These are phyloP conservation scores for Malthinus seriepunctatus DNA, from an alignment of 2,888 invertebrate species.

Conservation along the genomic window DNA sequence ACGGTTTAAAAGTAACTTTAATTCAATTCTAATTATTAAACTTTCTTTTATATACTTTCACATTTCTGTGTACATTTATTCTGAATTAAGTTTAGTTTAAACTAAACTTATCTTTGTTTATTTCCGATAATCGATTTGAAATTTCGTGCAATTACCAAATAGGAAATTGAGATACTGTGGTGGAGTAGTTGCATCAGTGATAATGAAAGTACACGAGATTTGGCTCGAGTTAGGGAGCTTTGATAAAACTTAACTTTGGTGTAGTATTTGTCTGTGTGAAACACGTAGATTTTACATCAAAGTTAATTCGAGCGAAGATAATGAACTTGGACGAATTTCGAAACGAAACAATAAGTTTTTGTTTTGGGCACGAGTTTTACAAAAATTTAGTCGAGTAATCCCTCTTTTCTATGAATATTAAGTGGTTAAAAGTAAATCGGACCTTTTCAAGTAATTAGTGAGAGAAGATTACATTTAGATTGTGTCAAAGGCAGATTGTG, in stretches of 20 bases:
- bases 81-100: not conserved
- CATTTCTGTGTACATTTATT: not conserved
- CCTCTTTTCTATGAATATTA: slow-evolving; percentile 30
- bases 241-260: slow-evolving; percentile 22
- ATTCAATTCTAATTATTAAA: not conserved
- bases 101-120: not conserved
- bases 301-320: slow-evolving; percentile 27
- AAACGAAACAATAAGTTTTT: slow-evolving; percentile 7
- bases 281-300: slow-evolving; percentile 23
- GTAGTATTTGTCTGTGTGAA: slow-evolving; percentile 12
- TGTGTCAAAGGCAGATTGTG: slow-evolving; percentile 36
- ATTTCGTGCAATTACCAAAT: not conserved
- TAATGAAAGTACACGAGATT: slow-evolving; percentile 28
- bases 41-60: not conserved
- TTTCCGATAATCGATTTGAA: not conserved
- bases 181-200: slow-evolving; percentile 10
- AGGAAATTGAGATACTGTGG: slow-evolving; percentile 9
- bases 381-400: not conserved
- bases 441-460: slow-evolving; percentile 34
- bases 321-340: slow-evolving; percentile 25
- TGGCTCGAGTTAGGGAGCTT: slow-evolving; percentile 20
- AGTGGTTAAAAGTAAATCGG: slow-evolving; percentile 27
- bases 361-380: not conserved
- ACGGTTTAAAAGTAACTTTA: too few species aligned
- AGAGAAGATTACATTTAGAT: slow-evolving; percentile 38